Base-by-base conservation (phyloP, 2,797 vertebrate species). In the Leptoclinus maculatus region DNA sequence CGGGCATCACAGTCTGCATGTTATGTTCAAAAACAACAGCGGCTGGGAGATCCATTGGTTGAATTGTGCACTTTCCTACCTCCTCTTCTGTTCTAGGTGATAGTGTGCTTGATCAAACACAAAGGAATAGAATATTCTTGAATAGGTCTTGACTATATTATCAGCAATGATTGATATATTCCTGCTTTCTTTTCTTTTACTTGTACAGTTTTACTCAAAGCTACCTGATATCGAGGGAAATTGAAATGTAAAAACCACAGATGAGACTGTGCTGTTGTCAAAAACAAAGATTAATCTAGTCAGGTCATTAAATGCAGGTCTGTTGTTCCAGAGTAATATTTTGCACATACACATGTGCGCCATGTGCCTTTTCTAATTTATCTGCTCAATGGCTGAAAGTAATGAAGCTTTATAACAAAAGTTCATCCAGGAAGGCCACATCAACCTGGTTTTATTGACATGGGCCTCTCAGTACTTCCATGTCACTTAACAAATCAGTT, bases 1-100 rank as follows among this genome's bases (percentile, higher is more conserved):
- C 62, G 56, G 83, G 77, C 80, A 83, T 74, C 60, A 59, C 66
- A 79, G 63, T 64, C 70, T 73, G 51, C 21, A 53, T 71, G 38
- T 76, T 82, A 39, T 19, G 56, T 66, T 87, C 56, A 79, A 54
- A 78, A 65, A 63, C 58, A 79, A 63, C 73, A 73, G 63, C 32
- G 71, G 59, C 38, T 7, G 32, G 51, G 53, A 74, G 66, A 72
- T 67, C 66, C 38, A 64, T 4, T 34, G 38, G 64, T 51, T 45
- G 5, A 25, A 39, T 49, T 76, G 43, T 58, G 2, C 29, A 66
- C 21, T 79, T 58, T 73, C 53, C 36, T 64, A 10, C 19, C 34
- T 63, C 32, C 9, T 65, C n/a, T 36, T 54, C 27, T 45, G 27
- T 75, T 68, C 8, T 5, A 34, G 23, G 27, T 68, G 49, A 76